These are phyloP conservation scores for Drosophila nigricruria DNA, from an alignment of 2,888 invertebrate species.

Conservation along the genomic window DNA sequence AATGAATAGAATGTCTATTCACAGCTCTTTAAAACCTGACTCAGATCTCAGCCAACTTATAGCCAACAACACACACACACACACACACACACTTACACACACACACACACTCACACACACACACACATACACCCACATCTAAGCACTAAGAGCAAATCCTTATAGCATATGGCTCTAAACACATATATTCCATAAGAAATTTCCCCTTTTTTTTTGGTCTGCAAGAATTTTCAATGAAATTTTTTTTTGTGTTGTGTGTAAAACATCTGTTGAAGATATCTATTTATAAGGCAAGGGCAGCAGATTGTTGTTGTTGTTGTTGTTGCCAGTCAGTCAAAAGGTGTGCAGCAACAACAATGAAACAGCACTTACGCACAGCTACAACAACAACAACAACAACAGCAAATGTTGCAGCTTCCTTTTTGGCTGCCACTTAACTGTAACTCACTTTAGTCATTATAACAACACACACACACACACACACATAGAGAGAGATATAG, in stretches of 20 bases:
- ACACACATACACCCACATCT: not conserved
- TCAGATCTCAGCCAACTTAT: not conserved
- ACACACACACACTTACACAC: too few species aligned
- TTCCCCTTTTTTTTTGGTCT: constrained; percentile 6
- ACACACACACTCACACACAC: too few species aligned
- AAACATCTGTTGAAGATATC: constrained; percentile 51
- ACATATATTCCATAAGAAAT: constrained; percentile 8
- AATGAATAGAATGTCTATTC: not conserved
- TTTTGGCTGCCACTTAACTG: constrained; percentile 80
- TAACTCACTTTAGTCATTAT: constrained; percentile 74
- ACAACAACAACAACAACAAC: constrained; percentile 32
- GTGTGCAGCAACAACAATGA: constrained; percentile 72
- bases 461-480: constrained; percentile 17
- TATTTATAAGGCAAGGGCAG: constrained; percentile 41
- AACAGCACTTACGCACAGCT: constrained; percentile 69
- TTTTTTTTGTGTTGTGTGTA: constrained; percentile 9
- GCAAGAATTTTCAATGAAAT: constrained; percentile 32
- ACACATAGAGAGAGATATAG: constrained; percentile 3
- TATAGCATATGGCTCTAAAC: not conserved
- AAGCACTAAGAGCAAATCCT: constrained; percentile 1
- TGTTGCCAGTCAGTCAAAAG: constrained; percentile 57
- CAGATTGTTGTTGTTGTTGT: constrained; percentile 17
- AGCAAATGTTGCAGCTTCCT: constrained; percentile 79
- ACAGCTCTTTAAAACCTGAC: not conserved
- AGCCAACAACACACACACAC: not conserved